Conservation (phyloP, 2,113 vertebrate genomes). For the Benitochromis conjunctus region DNA sequence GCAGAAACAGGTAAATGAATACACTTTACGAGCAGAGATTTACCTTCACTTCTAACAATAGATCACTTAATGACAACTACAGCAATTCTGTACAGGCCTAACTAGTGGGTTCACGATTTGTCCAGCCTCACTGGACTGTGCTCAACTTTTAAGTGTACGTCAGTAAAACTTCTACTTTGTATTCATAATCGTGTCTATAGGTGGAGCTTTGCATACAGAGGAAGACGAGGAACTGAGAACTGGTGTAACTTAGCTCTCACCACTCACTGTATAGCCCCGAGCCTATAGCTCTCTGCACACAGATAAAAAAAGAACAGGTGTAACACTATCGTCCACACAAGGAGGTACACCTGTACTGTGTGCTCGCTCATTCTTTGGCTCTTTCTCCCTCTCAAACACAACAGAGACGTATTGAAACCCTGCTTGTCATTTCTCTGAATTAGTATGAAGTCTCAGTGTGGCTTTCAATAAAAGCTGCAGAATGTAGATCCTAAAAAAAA, state of each 20-base stretch:
- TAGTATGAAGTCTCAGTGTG: not conserved
- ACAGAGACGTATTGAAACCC: not conserved
- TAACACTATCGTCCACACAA: conserved; percentile 49
- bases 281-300: conserved; percentile 11
- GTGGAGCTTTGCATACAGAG: conserved; percentile 24
- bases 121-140: not conserved
- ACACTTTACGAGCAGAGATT: conserved; percentile 6
- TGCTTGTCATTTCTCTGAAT: not conserved
- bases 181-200: not conserved
- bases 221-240: conserved; percentile 3
- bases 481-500: not conserved
- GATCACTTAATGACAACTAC: not conserved
- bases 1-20: conserved; percentile 10
- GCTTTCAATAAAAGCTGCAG: not conserved
- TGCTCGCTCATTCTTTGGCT: conserved; percentile 26
- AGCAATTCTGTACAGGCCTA: not conserved
- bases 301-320: conserved; percentile 44
- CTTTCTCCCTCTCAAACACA: conserved; percentile 15
- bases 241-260: conserved; percentile 15
- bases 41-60: not conserved
- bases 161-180: not conserved
- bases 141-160: not conserved
- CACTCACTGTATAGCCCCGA: not conserved
- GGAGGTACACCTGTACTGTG: conserved; percentile 46
- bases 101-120: not conserved